These are phyloP conservation scores for Prietella phreatophila DNA, from an alignment of 2,113 vertebrate species.

Conservation along the genomic window DNA sequence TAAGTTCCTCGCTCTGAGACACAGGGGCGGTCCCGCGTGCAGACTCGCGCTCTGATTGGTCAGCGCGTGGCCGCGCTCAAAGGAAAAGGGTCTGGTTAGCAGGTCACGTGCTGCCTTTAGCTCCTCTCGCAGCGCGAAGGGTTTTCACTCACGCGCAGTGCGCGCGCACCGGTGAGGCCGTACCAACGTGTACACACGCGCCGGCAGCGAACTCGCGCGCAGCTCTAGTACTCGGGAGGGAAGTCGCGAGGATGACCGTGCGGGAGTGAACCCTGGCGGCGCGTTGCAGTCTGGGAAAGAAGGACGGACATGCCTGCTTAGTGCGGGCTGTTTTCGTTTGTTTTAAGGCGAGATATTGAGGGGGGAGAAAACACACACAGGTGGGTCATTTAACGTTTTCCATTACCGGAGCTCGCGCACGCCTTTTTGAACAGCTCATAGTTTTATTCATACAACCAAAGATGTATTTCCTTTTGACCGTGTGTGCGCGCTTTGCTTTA, in stretches of 20 bases:
- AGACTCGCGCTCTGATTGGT: conserved; percentile 32
- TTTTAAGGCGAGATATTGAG: not conserved
- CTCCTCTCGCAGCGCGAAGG: not conserved
- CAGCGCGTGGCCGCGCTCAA: not conserved
- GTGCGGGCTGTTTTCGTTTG: not conserved
- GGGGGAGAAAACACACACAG: not conserved
- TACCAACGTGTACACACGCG: not conserved
- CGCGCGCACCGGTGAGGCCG: not conserved
- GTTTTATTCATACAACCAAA: not conserved
- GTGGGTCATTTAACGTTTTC: not conserved
- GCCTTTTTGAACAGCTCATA: not conserved
- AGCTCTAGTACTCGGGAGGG: not conserved
- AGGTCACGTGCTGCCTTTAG: conserved; percentile 36
- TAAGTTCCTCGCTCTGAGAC: not conserved
- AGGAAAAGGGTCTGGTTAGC: conserved; percentile 36
- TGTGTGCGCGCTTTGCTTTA: not conserved
- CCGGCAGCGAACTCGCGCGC: not conserved
- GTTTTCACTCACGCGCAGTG: conserved; percentile 1
- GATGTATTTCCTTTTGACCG: not conserved
- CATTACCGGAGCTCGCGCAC: not conserved
- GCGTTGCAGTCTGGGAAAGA: not conserved
- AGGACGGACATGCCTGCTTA: not conserved
- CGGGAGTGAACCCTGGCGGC: not conserved
- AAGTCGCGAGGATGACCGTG: not conserved
- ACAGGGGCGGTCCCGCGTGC: not conserved